Percentiles rank a stretch among this genome's conserved stretches.
Conservation (phyloP, 2,888 invertebrate genomes). For the Neoitamus cyanurus region DNA sequence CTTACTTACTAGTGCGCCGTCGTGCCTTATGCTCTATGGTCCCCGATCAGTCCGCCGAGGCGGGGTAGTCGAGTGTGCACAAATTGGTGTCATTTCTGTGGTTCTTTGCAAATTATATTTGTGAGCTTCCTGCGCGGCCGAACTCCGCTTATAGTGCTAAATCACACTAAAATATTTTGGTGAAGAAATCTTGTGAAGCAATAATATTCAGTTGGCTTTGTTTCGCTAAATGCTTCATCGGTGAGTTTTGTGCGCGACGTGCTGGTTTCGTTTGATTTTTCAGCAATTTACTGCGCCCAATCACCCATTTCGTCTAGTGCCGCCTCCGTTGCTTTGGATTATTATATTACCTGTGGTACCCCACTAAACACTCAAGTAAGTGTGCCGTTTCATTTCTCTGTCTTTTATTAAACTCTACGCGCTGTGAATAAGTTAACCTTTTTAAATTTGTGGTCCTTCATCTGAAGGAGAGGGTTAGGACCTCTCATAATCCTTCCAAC, state of each 20-base stretch:
- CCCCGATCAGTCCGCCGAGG: not conserved
- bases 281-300: not conserved
- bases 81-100: not conserved
- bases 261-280: not conserved
- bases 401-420: not conserved
- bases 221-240: not conserved
- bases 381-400: not conserved
- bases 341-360: not conserved
- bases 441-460: not conserved
- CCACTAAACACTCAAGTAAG: not conserved
- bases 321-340: not conserved
- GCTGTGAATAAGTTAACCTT: not conserved
- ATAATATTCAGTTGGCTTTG: not conserved
- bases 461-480: not conserved
- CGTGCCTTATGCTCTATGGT: not conserved
- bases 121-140: not conserved
- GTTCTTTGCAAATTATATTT: not conserved
- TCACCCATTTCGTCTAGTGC: not conserved
- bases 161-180: not conserved
- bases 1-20: not conserved
- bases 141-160: not conserved
- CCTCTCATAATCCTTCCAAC: not conserved
- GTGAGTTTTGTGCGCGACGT: not conserved
- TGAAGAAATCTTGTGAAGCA: not conserved
- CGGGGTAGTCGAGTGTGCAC: not conserved